Evolutionary conservation across 2,113 vertebrate species (phyloP), one percentile per base, ranked within the genome.

Genomic region (Grammomys surdaster): DNA sequence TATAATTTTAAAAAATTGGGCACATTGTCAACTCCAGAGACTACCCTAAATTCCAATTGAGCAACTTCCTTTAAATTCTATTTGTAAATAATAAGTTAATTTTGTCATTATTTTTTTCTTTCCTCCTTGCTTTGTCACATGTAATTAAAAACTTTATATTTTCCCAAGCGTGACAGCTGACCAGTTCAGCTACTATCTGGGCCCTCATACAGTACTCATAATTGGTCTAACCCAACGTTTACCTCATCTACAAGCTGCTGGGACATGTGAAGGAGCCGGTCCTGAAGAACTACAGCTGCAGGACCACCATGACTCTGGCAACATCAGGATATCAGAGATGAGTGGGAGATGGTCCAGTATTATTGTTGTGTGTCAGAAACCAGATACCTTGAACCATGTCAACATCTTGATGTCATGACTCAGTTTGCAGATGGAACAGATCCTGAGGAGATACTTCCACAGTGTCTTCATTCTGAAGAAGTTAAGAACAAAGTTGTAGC

Each of bases 1-100:
- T 9, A 46, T 48, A 20, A 48, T 63, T 28, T 40, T 40, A 40
- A 40, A 70, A 31, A 10, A 58, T 78, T 72, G 67, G 58, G 89
- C 70, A 81, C 36, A 81, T 81, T 76, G 24, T 24, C 22, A 76
- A 3, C 20, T 84, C 46, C n/a, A 90, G 77, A 58, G 31, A 84
- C 17, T 91, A 92, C 5, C 24, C 36, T 78, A 88, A 67, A 51
- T 88, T 94, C 28, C 54, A 94, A 84, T 0, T 81, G 24, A 88
- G 17, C 20, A 82, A 31, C 12, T 94, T 96, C 24, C 10, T 88
- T 36, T 89, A 94, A 91, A 88, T 93, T 82, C 28, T 93, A 2
- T 14, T 80, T 40, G 0, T 13, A 93, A 75, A 91, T 4, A 73
- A 1, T 75, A 69, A 77, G 20, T 94, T 92, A 8, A n/a, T 78